phyloP scores from a whole-genome alignment of 1,140 invertebrate genomes.

The Drosophila parabipectinata region DNA sequence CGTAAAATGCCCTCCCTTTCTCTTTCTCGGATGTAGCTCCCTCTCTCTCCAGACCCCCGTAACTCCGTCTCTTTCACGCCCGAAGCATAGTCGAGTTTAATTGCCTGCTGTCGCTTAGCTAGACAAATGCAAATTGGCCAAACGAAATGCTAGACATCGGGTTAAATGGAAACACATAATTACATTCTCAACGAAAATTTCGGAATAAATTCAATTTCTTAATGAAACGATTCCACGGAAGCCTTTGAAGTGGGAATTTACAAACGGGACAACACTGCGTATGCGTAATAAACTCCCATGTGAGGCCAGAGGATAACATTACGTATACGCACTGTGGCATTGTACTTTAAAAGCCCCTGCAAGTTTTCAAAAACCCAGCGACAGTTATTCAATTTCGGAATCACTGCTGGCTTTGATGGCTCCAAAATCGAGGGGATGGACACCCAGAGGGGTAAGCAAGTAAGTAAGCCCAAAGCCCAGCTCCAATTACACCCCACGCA shows the following conservation, averaged over 20 bases:
- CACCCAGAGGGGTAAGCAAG: neutral
- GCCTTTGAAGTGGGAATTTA: conserved; percentile 3
- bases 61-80: neutral
- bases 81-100: conserved; percentile 15
- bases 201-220: conserved; percentile 16
- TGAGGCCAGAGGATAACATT: neutral
- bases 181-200: neutral
- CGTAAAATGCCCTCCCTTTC: neutral
- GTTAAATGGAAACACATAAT: conserved; percentile 18
- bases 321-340: neutral
- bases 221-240: neutral
- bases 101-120: conserved; percentile 30
- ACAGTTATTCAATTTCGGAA: conserved; percentile 28
- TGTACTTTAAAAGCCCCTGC: neutral
- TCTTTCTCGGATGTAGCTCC: no score
- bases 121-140: conserved; percentile 45
- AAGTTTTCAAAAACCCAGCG: conserved; percentile 1
- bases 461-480: conserved; percentile 27
- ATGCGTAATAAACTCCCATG: neutral
- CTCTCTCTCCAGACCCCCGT: neutral
- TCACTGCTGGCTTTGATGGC: conserved; percentile 38
- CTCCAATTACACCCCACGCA: conserved; percentile 1
- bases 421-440: conserved; percentile 7
- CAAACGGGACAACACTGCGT: neutral
- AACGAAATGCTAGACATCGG: conserved; percentile 31